Conservation (phyloP, 2,113 vertebrate species). For the Eretmodus cyanostictus region DNA sequence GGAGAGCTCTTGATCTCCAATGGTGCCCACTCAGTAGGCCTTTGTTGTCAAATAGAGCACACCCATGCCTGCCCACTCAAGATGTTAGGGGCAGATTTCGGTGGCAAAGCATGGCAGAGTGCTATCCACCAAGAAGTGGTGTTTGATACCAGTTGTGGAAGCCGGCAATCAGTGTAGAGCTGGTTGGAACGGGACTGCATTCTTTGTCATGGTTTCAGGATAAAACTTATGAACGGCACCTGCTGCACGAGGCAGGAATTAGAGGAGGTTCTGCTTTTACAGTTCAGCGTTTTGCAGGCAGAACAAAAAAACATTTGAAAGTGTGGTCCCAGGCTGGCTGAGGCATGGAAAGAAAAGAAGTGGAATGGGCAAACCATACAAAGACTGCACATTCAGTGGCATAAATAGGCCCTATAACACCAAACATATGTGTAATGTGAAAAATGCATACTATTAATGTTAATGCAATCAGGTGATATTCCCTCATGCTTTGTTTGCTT, state of each 20-base stretch:
- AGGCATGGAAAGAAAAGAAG: background rate
- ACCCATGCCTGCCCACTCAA: constrained; percentile 37
- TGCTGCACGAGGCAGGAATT: background rate
- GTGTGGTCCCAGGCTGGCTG: background rate
- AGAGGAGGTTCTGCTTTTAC: background rate
- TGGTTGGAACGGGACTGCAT: background rate
- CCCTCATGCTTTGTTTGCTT: background rate
- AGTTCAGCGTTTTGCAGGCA: constrained; percentile 10
- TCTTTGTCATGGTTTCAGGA: background rate
- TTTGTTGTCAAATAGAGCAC: constrained; percentile 67
- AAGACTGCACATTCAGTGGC: background rate
- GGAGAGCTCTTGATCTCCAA: constrained; percentile 64
- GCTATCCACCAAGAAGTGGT: background rate
- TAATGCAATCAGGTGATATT: background rate
- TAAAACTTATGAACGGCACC: background rate
- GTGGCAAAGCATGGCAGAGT: background rate
- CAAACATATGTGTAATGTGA: background rate
- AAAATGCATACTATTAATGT: background rate
- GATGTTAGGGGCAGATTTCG: constrained; percentile 41
- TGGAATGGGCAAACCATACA: background rate
- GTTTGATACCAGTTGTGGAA: background rate
- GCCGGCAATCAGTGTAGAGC: background rate
- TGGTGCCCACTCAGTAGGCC: constrained; percentile 55
- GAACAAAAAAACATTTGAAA: background rate
- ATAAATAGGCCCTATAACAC: background rate